A percentile compares a stretch with the other conserved stretches of the same genome.
phyloP scores from a whole-genome alignment of 2,888 invertebrate species.

The Mesochorus sp. region DNA sequence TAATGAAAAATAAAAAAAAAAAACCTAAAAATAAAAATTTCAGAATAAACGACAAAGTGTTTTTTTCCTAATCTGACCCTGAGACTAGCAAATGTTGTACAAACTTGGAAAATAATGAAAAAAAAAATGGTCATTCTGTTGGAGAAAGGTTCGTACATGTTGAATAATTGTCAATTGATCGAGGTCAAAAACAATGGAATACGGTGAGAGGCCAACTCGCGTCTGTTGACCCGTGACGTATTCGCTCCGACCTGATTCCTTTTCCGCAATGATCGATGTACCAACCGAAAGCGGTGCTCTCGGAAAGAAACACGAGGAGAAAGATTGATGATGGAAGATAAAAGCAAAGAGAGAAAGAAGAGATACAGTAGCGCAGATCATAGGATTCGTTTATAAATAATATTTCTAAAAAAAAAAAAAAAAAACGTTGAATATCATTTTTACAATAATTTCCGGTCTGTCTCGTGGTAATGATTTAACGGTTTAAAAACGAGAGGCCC shows the following conservation, averaged over 20 bases:
- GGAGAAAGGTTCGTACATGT: too few species aligned
- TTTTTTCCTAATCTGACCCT: too few species aligned
- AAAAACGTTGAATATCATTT: too few species aligned
- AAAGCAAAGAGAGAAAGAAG: not conserved
- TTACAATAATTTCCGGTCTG: slow-evolving; percentile 29
- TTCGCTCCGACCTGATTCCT: slow-evolving; percentile 49
- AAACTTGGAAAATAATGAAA: too few species aligned
- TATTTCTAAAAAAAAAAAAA: not conserved
- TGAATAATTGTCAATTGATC: slow-evolving; percentile 45
- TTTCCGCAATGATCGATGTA: not conserved
- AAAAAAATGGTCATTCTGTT: too few species aligned
- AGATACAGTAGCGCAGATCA: not conserved
- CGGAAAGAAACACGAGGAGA: not conserved
- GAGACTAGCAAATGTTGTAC: too few species aligned
- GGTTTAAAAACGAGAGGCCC: not conserved
- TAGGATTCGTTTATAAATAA: not conserved
- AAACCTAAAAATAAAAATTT: not conserved
- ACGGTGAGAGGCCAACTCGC: slow-evolving; percentile 37
- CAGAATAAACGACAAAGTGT: not conserved
- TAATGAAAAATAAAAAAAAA: too few species aligned
- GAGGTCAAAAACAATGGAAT: slow-evolving; percentile 43
- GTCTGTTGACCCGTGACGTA: slow-evolving; percentile 55
- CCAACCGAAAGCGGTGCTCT: not conserved
- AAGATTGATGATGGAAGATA: not conserved
- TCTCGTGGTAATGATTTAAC: not conserved